Conservation (phyloP, 2,113 vertebrate genomes). For the Rhinogobius similis region DNA sequence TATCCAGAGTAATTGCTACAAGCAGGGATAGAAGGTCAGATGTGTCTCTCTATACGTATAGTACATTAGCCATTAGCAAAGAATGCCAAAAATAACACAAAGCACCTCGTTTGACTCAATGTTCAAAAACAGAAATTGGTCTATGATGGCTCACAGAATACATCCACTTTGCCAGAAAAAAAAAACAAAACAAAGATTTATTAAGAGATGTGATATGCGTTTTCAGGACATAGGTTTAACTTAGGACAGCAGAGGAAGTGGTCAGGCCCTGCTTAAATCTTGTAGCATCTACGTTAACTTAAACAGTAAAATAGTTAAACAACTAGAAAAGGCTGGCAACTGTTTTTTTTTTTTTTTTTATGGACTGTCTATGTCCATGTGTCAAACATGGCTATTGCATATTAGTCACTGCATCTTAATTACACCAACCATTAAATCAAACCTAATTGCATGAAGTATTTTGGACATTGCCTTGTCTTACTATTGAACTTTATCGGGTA, state of each 20-base stretch:
- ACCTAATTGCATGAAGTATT: not conserved
- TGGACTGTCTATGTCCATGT: conserved; percentile 18
- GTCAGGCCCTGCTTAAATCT: conserved; percentile 12
- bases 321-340: conserved; percentile 14
- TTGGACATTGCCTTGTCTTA: not conserved
- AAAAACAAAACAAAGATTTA: conserved; percentile 46
- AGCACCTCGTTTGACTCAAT: conserved; percentile 12
- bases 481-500: not conserved
- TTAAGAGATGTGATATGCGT: conserved; percentile 24
- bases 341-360: conserved; percentile 18
- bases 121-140: conserved; percentile 1
- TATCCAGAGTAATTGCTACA: conserved; percentile 6
- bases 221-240: conserved; percentile 19
- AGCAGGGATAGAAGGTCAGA: not conserved
- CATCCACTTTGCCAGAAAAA: conserved; percentile 33
- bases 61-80: conserved; percentile 33
- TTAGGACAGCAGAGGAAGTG: conserved; percentile 25
- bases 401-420: conserved; percentile 14
- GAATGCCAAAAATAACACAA: conserved; percentile 27
- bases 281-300: conserved; percentile 7
- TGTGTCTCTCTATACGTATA: conserved; percentile 16
- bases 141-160: not conserved
- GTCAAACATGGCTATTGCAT: conserved; percentile 38
- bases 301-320: conserved; percentile 13
- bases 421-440: not conserved